Base-by-base conservation (phyloP, 1,140 invertebrate genomes). In the Bilobella aurantiaca region DNA sequence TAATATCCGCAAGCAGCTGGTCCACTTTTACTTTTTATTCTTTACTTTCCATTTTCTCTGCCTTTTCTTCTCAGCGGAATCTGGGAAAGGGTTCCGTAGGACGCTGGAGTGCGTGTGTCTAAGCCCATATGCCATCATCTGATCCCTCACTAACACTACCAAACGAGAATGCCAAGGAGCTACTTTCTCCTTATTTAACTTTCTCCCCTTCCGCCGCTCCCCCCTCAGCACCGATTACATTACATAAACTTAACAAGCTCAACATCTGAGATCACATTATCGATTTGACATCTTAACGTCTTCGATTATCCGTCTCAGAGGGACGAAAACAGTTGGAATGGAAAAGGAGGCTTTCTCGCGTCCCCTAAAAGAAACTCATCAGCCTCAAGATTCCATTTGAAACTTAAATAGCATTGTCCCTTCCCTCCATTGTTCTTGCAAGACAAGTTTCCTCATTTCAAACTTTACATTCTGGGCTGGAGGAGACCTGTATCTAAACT, bases 241-340 rank as follows among this genome's bases (percentile, higher is more conserved):
- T 53, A 53, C 49, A 53, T 53, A 53, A 53, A 42, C 37, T 18
- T 53, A 53, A 53, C 49, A 53, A 53, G 49, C 49, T 53, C 49
- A 53, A 53, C 49, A 53, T 53, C 49, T 53, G 49, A 53, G 14
- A 8, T 8, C 49, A 53, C 37, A 42, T 42, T 53, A 53, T 53
- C 49, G 49, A 53, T 53, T 53, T 53, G 49, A 53, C 49, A 53
- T 53, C 49, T 53, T 53, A 53, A 53, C 49, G 49, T 53, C 49
- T 53, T 53, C 12, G 12, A 53, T 53, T 53, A 53, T 53, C 49
- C 49, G 5, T 18, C 34, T 12, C 34, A 8, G 18, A 42, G 8
- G 18, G 34, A 42, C 34, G 8, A 42, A 18, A 18, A 8, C 8
- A 18, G 34, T 8, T 42, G 34, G 34, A n/a, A n/a, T n/a, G 34